Conservation (phyloP, 2,888 invertebrate genomes). For the Watsonalla cultraria region DNA sequence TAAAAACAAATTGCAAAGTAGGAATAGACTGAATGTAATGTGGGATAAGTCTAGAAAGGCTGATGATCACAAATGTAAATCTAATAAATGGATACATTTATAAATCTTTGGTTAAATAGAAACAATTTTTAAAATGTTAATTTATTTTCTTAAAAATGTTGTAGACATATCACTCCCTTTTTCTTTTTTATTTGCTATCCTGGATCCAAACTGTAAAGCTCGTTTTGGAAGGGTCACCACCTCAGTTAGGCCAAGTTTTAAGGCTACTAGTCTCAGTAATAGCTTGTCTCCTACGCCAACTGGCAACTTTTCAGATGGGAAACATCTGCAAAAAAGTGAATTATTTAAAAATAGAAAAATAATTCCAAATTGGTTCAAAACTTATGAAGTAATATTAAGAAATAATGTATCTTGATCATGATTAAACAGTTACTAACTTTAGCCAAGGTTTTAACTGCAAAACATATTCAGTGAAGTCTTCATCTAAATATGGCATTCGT, state of each 20-base stretch:
- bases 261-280: conserved; percentile 86
- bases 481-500: conserved; percentile 89
- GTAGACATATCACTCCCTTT: conserved; percentile 88
- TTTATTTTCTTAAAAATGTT: conserved; percentile 33
- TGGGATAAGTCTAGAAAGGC: no score
- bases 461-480: conserved; percentile 82
- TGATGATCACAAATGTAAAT: no score
- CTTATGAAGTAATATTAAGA: no score
- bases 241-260: conserved; percentile 80
- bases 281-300: conserved; percentile 96
- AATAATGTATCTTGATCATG: no score
- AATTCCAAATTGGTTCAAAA: not conserved
- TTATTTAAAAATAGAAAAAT: not conserved
- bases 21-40: conserved; percentile 5
- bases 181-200: conserved; percentile 94
- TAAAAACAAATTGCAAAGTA: conserved; percentile 17
- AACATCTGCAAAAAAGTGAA: conserved; percentile 67
- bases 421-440: conserved; percentile 62
- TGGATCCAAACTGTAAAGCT: conserved; percentile 98
- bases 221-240: conserved; percentile 89
- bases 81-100: no score
- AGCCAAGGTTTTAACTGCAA: conserved; percentile 82
- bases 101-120: no score
- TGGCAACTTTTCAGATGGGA: conserved; percentile 76
- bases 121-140: not conserved